Base-by-base conservation (phyloP, 2,797 vertebrate species). In the Crenuchus spilurus region DNA sequence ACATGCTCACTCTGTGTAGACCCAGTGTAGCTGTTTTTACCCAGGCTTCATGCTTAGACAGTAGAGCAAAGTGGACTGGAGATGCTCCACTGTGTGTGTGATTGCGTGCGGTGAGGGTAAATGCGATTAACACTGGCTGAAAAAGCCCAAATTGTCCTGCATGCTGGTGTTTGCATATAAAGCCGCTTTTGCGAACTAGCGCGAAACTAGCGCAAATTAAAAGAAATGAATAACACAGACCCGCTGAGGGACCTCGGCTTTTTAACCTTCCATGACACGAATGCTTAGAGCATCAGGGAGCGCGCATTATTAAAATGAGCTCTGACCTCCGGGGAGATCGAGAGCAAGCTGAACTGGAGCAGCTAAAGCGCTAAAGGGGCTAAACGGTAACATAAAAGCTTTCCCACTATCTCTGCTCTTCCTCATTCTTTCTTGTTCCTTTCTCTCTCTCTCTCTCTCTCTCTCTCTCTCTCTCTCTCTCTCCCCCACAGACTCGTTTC, bases 311-410 rank as follows among this genome's bases (percentile, higher is more conserved):
- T 69, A 63, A 84, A 84, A 82, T 71, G 58, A 81, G 72, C 49
- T 31, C 24, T 70, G 65, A 68, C 72, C 57, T 75, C 71, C 49
- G 44, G 76, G 81, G 61, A 42, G 54, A 70, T 31, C 73, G 41
- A 69, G 57, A 66, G 14, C 6, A 66, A 35, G 54, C 54, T n/a
- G 24, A 16, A 37, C 26, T 52, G 11, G 20, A 14, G 52, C 57
- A 76, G 65, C 74, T 82, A 70, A 64, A 75, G 49, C n/a, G 20
- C 74, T 72, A 70, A 61, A 78, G 72, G 74, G 58, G 64, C 64
- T 68, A 76, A 70, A 44, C 48, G 55, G 44, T 66, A 75, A 83
- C 77, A 81, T 83, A 64, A 79, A 84, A 84, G 81, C 63, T 6
- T 66, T 35, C 65, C 58, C 35, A 13, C 48, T 76, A 74, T 66